These are phyloP conservation scores for Loxodonta africana DNA, from an alignment of 2,113 vertebrate genomes.

Conservation along the genomic window DNA sequence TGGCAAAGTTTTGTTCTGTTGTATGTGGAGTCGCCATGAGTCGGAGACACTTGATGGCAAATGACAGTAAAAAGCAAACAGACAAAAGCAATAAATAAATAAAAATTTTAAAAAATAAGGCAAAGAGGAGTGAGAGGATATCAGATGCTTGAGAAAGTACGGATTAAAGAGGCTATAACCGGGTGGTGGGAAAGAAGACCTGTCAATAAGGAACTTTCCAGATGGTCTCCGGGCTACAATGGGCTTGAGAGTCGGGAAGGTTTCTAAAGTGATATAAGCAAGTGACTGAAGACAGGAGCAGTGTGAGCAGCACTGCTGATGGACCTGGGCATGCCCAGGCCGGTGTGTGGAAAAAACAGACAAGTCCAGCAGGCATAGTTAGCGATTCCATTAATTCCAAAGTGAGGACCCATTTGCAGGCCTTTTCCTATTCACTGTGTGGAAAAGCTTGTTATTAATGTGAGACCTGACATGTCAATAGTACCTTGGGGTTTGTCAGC, in stretches of 20 bases:
- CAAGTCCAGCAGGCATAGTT: background rate
- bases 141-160: background rate
- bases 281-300: background rate
- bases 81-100: no score
- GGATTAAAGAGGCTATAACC: background rate
- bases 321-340: accelerated
- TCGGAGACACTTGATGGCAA: no score
- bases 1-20: no score
- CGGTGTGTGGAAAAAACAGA: background rate
- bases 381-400: background rate
- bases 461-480: conserved; percentile 59
- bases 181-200: background rate
- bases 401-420: conserved; percentile 9
- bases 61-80: no score
- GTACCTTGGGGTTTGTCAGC: conserved; percentile 23
- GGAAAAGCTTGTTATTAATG: conserved; percentile 65
- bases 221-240: background rate
- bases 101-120: background rate
- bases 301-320: background rate
- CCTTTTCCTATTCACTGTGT: background rate
- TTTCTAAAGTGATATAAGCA: background rate
- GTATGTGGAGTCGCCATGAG: no score
- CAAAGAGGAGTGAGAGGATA: background rate
- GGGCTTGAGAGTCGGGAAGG: background rate
- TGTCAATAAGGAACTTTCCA: background rate